Evolutionary conservation across 37 sponge, comb jelly and placozoan genomes (phyloP), one percentile per base, ranked within the genome.

Genomic region (Hormiphora californensis): DNA sequence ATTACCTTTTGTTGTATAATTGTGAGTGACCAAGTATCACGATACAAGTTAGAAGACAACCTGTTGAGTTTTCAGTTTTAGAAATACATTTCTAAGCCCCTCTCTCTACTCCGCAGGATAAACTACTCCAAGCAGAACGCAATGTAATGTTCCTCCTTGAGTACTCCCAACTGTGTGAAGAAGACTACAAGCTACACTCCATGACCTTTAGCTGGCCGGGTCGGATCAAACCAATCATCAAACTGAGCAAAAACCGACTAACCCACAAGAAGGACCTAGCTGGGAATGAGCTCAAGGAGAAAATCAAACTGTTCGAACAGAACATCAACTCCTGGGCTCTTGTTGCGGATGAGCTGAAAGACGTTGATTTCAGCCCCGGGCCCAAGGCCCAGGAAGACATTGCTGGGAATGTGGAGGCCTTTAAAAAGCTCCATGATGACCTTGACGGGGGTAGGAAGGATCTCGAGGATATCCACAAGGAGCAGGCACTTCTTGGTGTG

Each of bases 141-240:
- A 90, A 95, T 25, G 91, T 97, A 5, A 55, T 86, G 53, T 94
- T 94, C 63, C 88, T 97, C 0, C 89, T 97, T 73, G 93, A 94
- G 57, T 73, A 73, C 81, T 43, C 46, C 25, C 46, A 73, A 8
- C 44, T 73, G 41, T 19, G 57, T 90, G 95, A 93, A 54, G 99
- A 98, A 62, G 99, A 98, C 85, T 87, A 93, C 51, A 91, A 87
- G 63, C 88, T 98, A 59, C 94, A 98, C 89, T 92, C 87, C 85
- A 85, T 87, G 87, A 91, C 93, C 12, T 92, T 98, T 63, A 90
- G 87, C 85, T 98, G 99, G 99, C 99, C 99, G 30, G 87, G 41
- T 11, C 88, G 89, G 53, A 94, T 98, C 89, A 94, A 92, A 37
- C 95, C 95, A 0, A 92, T 94, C 34, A 93, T 98, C 44, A 93